A percentile compares a stretch with the other conserved stretches of the same genome.
Evolutionary conservation across 2,797 vertebrate genomes (phyloP).

Genomic region (Glyptemys insculpta): DNA sequence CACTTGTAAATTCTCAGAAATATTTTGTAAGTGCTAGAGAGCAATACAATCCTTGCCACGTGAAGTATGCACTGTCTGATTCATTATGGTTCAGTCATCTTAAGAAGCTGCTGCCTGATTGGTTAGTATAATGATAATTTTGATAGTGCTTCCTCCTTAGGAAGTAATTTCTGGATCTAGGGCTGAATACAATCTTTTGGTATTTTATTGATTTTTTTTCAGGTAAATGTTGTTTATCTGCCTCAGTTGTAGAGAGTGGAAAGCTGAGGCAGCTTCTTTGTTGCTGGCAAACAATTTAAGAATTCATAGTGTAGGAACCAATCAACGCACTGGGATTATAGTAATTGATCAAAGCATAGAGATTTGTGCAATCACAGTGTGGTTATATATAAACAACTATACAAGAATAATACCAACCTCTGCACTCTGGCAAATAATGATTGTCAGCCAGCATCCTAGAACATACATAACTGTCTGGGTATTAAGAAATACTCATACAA

Average conservation of each 20-base stretch:
- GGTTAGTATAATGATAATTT: background rate
- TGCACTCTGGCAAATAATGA: background rate
- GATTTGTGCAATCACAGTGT: background rate
- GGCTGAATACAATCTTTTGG: background rate
- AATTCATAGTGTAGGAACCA: background rate
- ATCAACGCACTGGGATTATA: accelerated
- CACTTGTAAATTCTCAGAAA: background rate
- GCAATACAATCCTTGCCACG: background rate
- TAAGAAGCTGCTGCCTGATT: background rate
- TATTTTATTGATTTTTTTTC: background rate
- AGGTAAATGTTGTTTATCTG: background rate
- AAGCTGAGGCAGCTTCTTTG: background rate
- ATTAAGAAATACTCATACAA: background rate
- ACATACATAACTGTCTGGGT: background rate
- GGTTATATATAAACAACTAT: background rate
- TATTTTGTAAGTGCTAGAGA: background rate
- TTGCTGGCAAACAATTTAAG: background rate
- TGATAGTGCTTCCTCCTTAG: background rate
- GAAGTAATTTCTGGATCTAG: background rate
- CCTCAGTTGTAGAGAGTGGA: background rate
- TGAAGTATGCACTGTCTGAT: background rate
- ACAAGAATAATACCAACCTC: background rate
- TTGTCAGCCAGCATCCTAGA: background rate
- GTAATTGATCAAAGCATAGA: background rate
- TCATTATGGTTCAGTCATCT: background rate